Evolutionary conservation across 2,797 vertebrate species (phyloP).

Genomic region (Notoglanidium macrostoma): DNA sequence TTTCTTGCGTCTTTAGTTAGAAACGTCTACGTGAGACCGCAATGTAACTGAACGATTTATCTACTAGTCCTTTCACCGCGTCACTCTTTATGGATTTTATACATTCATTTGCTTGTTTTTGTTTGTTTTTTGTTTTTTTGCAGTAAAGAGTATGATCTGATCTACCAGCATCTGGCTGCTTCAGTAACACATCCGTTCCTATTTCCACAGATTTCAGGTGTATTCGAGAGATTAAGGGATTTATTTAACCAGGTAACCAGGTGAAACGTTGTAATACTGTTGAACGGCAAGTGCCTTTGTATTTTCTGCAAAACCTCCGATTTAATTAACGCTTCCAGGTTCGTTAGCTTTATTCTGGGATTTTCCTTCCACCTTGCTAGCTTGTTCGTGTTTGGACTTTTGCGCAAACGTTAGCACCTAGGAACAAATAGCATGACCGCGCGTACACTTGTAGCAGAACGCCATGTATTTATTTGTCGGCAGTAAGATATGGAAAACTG

Average conservation of each 20-base stretch:
- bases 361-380: neutral
- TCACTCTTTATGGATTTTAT: neutral
- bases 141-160: neutral
- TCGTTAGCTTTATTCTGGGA: neutral
- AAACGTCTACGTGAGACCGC: neutral
- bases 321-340: neutral
- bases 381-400: neutral
- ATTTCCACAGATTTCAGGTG: slow-evolving; percentile 61
- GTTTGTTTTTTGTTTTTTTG: neutral
- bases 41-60: neutral
- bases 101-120: neutral
- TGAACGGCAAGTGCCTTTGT: slow-evolving; percentile 48
- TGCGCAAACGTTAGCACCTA: neutral
- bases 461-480: neutral
- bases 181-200: slow-evolving; percentile 23
- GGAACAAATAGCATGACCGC: neutral
- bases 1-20: neutral
- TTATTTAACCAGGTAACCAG: slow-evolving; percentile 60
- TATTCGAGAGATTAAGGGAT: slow-evolving; percentile 59
- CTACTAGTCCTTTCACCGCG: neutral
- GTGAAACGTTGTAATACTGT: slow-evolving; percentile 42
- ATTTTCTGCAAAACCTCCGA: neutral
- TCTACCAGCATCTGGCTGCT: neutral
- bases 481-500: too few relatives aligned
- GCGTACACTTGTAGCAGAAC: neutral